Conservation (phyloP, 2,888 invertebrate genomes). For the Stictocephala bisonia region DNA sequence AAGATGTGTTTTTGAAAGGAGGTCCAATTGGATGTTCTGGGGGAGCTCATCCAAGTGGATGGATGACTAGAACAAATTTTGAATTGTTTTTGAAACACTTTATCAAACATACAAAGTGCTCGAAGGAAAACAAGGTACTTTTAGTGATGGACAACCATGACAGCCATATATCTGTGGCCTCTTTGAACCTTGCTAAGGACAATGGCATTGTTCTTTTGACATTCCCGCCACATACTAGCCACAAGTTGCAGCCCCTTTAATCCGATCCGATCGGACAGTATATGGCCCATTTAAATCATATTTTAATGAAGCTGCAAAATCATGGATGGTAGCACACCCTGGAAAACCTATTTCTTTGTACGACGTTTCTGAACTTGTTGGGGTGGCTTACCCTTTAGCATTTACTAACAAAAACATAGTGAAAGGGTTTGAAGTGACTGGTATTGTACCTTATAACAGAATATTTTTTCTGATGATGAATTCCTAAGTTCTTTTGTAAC, state of each 20-base stretch:
- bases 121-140: conserved; percentile 13
- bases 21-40: not conserved
- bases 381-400: not conserved
- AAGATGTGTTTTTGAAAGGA: no score
- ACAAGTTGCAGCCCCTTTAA: conserved; percentile 43
- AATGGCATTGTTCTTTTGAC: conserved; percentile 39
- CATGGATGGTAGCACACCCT: conserved; percentile 7
- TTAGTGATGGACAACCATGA: conserved; percentile 45
- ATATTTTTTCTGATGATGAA: no score
- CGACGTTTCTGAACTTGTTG: conserved; percentile 29
- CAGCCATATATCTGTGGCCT: not conserved
- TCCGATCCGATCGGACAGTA: conserved; percentile 33
- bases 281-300: conserved; percentile 38
- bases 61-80: conserved; percentile 28
- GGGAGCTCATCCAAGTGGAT: not conserved
- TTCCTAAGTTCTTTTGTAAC: no score
- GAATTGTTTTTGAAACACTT: conserved; percentile 32
- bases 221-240: conserved; percentile 32
- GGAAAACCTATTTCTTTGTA: conserved; percentile 15
- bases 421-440: conserved; percentile 27
- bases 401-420: conserved; percentile 13
- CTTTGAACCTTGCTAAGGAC: conserved; percentile 15
- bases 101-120: conserved; percentile 10
- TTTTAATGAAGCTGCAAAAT: conserved; percentile 17
- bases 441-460: conserved; percentile 30